A percentile compares a stretch with the other conserved stretches of the same genome.
These are phyloP conservation scores for Orthosia cruda DNA, from an alignment of 2,888 invertebrate species.

Conservation along the genomic window DNA sequence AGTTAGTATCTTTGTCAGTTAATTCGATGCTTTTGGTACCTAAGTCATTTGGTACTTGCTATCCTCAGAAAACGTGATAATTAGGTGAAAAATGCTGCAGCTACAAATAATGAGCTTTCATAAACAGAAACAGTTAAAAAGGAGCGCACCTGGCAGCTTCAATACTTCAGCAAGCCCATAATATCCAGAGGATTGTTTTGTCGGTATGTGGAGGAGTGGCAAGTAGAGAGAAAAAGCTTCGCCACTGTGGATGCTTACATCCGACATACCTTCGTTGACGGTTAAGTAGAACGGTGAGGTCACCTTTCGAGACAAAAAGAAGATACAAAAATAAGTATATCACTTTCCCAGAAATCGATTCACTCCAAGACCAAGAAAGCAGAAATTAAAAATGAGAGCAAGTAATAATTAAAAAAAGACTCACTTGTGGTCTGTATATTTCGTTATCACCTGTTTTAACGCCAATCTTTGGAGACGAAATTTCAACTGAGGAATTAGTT, in stretches of 20 bases:
- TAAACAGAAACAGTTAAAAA: neutral
- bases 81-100: neutral
- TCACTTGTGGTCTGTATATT: constrained; percentile 92
- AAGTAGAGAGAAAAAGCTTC: constrained; percentile 88
- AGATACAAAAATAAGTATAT: neutral
- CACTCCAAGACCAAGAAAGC: neutral
- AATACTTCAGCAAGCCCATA: constrained; percentile 91
- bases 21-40: neutral
- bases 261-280: constrained; percentile 93
- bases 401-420: constrained; percentile 8
- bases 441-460: constrained; percentile 92
- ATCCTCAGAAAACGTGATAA: neutral
- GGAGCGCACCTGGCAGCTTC: constrained; percentile 81
- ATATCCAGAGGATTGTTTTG: constrained; percentile 92
- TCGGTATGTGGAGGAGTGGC: constrained; percentile 92
- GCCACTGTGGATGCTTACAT: constrained; percentile 92
- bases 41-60: neutral
- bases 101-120: neutral
- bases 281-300: constrained; percentile 93
- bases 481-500: constrained; percentile 91
- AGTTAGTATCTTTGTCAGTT: neutral
- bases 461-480: constrained; percentile 93
- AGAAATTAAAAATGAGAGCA: neutral
- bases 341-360: neutral
- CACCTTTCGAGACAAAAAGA: constrained; percentile 78